phyloP scores from a whole-genome alignment of 2,113 vertebrate genomes.

The Orthonyx spaldingii region DNA sequence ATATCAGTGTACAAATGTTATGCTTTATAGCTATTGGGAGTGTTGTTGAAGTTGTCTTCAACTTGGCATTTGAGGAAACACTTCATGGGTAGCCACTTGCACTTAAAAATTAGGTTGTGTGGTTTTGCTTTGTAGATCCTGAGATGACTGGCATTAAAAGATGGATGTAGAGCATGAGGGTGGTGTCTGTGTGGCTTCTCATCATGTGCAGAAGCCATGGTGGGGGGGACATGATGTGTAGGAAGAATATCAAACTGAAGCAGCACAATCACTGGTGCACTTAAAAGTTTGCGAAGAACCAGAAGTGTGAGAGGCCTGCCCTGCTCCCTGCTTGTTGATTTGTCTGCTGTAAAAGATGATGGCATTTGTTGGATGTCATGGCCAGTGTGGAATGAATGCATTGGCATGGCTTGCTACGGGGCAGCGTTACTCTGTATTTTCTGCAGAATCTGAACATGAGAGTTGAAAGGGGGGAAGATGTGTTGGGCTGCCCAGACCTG shows the following conservation, averaged over 20 bases:
- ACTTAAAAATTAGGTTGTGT: not conserved
- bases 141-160: not conserved
- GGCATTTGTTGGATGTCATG: not conserved
- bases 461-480: not conserved
- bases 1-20: not conserved
- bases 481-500: not conserved
- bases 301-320: not conserved
- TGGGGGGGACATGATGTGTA: not conserved
- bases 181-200: not conserved
- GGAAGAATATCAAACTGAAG: not conserved
- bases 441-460: not conserved
- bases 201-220: not conserved
- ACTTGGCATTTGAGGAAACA: not conserved
- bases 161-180: not conserved
- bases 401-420: not conserved
- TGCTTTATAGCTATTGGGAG: not conserved
- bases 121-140: not conserved
- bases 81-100: not conserved
- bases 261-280: not conserved
- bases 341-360: not conserved
- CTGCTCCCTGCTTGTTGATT: not conserved
- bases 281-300: not conserved
- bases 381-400: not conserved
- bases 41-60: not conserved
- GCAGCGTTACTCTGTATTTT: not conserved